These are phyloP conservation scores for Tragelaphus scriptus DNA, from an alignment of 2,113 vertebrate species.

Conservation along the genomic window DNA sequence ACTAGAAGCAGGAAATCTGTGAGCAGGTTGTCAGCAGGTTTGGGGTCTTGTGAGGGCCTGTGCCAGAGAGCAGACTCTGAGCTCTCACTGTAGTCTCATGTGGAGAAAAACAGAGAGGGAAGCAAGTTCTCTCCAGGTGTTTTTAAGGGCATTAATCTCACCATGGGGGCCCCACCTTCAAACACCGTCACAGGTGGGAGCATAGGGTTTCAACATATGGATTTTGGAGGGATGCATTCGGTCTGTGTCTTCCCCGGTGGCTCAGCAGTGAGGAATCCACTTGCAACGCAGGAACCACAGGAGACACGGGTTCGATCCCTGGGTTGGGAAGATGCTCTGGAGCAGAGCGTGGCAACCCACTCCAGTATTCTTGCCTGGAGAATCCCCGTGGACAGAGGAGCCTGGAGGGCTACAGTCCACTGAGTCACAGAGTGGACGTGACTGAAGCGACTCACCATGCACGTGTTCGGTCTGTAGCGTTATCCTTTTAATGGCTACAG, in stretches of 20 bases:
- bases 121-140: background rate
- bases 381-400: too few relatives aligned
- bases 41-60: too few relatives aligned
- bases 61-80: background rate
- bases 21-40: background rate
- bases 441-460: accelerated
- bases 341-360: too few relatives aligned
- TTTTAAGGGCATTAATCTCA: background rate
- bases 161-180: background rate
- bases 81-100: background rate
- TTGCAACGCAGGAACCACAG: background rate
- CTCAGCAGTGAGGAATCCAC: background rate
- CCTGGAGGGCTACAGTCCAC: background rate
- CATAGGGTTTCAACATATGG: background rate
- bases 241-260: background rate
- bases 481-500: background rate
- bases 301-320: background rate
- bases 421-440: background rate
- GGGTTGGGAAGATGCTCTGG: too few relatives aligned
- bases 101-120: background rate
- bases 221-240: background rate
- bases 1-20: background rate
- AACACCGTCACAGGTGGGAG: background rate
- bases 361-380: too few relatives aligned
- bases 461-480: too few relatives aligned